Evolutionary conservation across 2,113 vertebrate species (phyloP), one percentile per base, ranked within the genome.

Genomic region (Columbina picui): DNA sequence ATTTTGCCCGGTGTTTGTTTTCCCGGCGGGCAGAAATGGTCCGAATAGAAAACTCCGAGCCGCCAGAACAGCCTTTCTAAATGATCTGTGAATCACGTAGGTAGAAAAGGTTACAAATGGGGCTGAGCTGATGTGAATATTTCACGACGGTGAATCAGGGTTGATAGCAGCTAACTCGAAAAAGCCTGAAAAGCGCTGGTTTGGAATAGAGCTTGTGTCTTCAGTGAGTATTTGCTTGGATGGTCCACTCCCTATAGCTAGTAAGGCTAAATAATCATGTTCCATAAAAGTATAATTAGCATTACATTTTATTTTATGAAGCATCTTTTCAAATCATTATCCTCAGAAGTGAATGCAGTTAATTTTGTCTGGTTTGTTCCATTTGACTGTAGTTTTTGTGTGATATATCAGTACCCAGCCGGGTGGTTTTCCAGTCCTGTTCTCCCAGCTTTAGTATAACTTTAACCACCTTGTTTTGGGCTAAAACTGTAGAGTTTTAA

Each of bases 331-430:
- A 41, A 26, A 41, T 69, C 71, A 5, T 73, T 69, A 68, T 91
- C 59, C 73, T 89, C 76, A 39, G 39, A 88, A 92, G 82, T 52
- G 30, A 52, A 64, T 49, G 84, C 50, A 75, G 73, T 87, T 93
- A 70, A 52, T 93, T 92, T 78, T 68, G 61, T 39, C 95, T 22
- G 61, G 30, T 80, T 93, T 83, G 21, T 94, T 93, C 84, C 38
- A 0, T 43, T 36, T 19, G 26, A 47, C 26, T 56, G 41, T 56
- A 41, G 41, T 89, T 68, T 47, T 17, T 61, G 36, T 18, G 47
- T 12, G 36, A 50, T 34, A 36, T 71, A 59, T 59, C 12, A 4
- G 45, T 39, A 64, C 70, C 86, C 27, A 52, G 11, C 49, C 47
- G 45, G 71, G 82, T 89, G 45, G 73, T 69, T 90, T 71, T 81